A percentile compares a stretch with the other conserved stretches of the same genome.
Conservation (phyloP, 2,888 invertebrate species). For the Acanthopleura granulata region DNA sequence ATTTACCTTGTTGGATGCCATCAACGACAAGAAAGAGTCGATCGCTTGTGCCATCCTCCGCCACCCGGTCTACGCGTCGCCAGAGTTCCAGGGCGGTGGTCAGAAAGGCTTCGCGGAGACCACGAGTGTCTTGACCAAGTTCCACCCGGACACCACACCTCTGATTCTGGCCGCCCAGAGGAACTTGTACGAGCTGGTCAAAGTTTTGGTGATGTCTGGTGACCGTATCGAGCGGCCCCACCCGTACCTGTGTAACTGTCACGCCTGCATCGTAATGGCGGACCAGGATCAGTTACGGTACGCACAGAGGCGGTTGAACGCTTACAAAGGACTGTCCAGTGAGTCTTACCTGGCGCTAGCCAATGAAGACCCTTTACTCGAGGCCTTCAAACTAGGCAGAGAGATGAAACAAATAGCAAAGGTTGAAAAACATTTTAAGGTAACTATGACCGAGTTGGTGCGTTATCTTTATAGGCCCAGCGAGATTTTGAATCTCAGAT, state of each 20-base stretch:
- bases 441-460: slow-evolving; percentile 4
- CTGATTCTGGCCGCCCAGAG: slow-evolving; percentile 40
- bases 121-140: slow-evolving; percentile 21
- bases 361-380: slow-evolving; percentile 44
- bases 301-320: slow-evolving; percentile 40
- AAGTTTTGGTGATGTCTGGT: slow-evolving; percentile 33
- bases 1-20: slow-evolving; percentile 8
- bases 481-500: too few relatives aligned
- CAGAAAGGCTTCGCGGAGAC: slow-evolving; percentile 12
- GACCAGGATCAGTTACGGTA: slow-evolving; percentile 40
- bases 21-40: slow-evolving; percentile 17
- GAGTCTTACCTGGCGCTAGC: slow-evolving; percentile 46
- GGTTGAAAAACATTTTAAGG: slow-evolving; percentile 46
- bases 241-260: slow-evolving; percentile 42
- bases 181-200: slow-evolving; percentile 38
- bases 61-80: neutral
- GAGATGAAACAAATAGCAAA: slow-evolving; percentile 38
- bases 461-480: too few relatives aligned
- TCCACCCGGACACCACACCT: slow-evolving; percentile 40
- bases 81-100: neutral
- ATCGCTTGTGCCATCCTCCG: slow-evolving; percentile 10
- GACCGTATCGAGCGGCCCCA: slow-evolving; percentile 46
- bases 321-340: slow-evolving; percentile 43
- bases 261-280: slow-evolving; percentile 32
- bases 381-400: slow-evolving; percentile 40